phyloP scores from a whole-genome alignment of 2,888 invertebrate genomes.

The Apodemia zela region DNA sequence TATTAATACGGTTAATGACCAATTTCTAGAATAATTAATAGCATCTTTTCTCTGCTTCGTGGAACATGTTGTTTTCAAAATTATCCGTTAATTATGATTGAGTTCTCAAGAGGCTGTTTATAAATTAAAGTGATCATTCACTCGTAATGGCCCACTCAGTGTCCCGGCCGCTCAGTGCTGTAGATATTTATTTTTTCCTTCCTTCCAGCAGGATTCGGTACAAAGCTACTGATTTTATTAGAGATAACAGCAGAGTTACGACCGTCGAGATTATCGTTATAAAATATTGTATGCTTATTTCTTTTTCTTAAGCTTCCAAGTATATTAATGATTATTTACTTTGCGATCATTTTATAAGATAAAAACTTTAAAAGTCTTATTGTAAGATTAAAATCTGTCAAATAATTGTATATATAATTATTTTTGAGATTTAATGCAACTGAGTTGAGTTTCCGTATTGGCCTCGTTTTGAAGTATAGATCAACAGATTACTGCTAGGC shows the following conservation, averaged over 20 bases:
- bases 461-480: no score
- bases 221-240: conserved; percentile 10
- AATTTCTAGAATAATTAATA: no score
- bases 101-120: neutral
- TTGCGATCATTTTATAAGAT: neutral
- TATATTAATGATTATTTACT: neutral
- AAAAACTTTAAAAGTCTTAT: neutral
- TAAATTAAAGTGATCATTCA: conserved; percentile 9
- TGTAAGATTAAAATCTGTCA: no score
- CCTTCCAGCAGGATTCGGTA: neutral
- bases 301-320: neutral
- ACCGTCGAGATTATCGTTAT: neutral
- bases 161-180: neutral
- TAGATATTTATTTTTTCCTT: conserved; percentile 5
- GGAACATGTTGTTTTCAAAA: no score
- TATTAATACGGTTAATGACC: no score
- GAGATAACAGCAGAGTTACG: conserved; percentile 9
- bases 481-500: no score
- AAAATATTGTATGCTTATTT: neutral
- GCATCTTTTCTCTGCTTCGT: no score
- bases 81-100: neutral
- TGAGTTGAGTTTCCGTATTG: no score
- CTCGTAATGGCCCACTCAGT: neutral
- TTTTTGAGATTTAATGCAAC: no score
- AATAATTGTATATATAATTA: no score